Base-by-base conservation (phyloP, 2,888 invertebrate species). In the Drosophila bunnanda region DNA sequence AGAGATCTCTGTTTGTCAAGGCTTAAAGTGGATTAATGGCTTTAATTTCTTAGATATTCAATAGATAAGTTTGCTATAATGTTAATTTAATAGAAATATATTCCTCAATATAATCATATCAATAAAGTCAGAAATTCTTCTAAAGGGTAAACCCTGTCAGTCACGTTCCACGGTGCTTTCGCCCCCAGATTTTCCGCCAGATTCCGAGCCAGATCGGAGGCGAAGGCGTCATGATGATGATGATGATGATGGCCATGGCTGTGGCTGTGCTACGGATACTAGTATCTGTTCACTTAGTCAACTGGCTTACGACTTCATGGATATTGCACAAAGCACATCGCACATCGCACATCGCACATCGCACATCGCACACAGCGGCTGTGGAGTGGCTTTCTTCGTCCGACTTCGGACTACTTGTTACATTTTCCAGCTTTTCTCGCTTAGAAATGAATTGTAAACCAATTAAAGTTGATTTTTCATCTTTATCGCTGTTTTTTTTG, bases 401-500 rank as follows among this genome's bases (percentile, higher is more conserved):
- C 56, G 71, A 75, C 71, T 61, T 80, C 58, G 75, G 70, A 67
- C 75, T 69, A 82, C 69, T 82, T 82, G 82, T 76, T 82, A 86
- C 73, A 89, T 76, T 88, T 84, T 84, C 70, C 83, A 76, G 60
- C 66, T 75, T 77, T 79, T 78, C 62, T 77, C 84, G 85, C 82
- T 70, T 73, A 75, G 78, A 82, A 87, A 89, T 90, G 84, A 83
- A 89, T 88, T 89, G 79, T 80, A 75, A 76, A 76, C 79, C 88
- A 87, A 89, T 89, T 90, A 83, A 88, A 84, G 75, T 74, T 67
- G 83, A 77, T 76, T 87, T 75, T 84, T 84, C 75, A 75, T 82
- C 64, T 59, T 59, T 48, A 60, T 59, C 38, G 64, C 60, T 56
- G 48, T 55, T 64, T 50, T 60, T 39, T 3, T 44, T 39, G 61